Evolutionary conservation across 2,113 vertebrate genomes (phyloP).

Genomic region (Ageneiosus marmoratus): DNA sequence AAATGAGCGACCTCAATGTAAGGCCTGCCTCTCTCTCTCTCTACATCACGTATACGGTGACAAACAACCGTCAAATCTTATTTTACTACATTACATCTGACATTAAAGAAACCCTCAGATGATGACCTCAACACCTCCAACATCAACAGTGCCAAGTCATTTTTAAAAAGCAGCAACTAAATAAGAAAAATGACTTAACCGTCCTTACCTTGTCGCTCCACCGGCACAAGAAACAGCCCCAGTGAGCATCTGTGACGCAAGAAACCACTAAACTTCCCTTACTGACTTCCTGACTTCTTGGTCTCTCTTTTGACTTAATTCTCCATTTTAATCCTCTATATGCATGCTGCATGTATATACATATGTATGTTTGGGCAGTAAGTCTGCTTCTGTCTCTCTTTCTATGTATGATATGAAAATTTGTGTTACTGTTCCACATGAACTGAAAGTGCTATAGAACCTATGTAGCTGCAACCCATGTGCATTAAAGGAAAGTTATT

Average conservation of each 20-base stretch:
- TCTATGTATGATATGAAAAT: background rate
- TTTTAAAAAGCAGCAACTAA: background rate
- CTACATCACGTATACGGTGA: constrained; percentile 32
- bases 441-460: background rate
- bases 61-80: constrained; percentile 30
- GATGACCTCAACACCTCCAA: background rate
- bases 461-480: background rate
- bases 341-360: background rate
- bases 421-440: background rate
- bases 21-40: constrained; percentile 30
- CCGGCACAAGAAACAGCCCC: constrained; percentile 65
- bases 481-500: background rate
- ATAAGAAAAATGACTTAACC: constrained; percentile 33
- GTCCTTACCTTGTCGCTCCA: constrained; percentile 72
- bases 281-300: constrained; percentile 76
- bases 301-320: constrained; percentile 59
- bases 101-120: background rate
- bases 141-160: background rate
- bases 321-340: constrained; percentile 51
- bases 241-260: constrained; percentile 72
- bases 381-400: background rate
- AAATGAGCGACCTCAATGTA: constrained; percentile 48
- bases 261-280: constrained; percentile 80
- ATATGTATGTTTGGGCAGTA: background rate
- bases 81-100: background rate